Base-by-base conservation (phyloP, 2,888 invertebrate genomes). In the Cephus pygmeus region DNA sequence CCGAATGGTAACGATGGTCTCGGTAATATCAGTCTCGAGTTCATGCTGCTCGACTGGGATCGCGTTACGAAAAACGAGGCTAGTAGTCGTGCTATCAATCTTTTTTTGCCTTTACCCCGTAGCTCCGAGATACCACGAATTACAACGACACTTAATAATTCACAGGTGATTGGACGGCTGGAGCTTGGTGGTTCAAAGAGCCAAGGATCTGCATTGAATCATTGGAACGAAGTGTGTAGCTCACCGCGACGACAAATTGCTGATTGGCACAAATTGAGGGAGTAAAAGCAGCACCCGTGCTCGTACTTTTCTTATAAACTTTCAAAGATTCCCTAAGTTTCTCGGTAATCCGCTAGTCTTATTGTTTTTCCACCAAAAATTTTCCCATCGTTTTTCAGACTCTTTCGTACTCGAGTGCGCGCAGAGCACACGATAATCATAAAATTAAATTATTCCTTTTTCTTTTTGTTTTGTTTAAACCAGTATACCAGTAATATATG, bases 221-320 rank as follows among this genome's bases (percentile, higher is more conserved):
- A 99, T 92, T 99, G 99, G 99, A 97, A 97, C 89, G 98, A 99
- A 93, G 98, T 99, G 85, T 97, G 98, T 93, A 98, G 96, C 90
- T 98, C 98, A 85, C 98, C 99, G 76, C 95, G 98, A 86, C 96
- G 99, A 84, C 99, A 99, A 94, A 98, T 99, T 91, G 99, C 99
- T 83, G 98, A 99, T 93, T 99, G 99, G 99, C 99, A 99, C 94
- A 98, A 98, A 93, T 94, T 99, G 87, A 95, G 96, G 92, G 98
- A 98, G 94, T 98, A 95, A 93, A 15, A 4, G 12, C 4, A 15
- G 12, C 12, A 36, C 12, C 36, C 36, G 36, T 36, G 36, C 36
- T 36, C 12, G 4, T 15, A 36, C 36, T 12, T 36, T 36, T 36
- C 15, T 12, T 12, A 36, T 12, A 36, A 36, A 36, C 12, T 4